Evolutionary conservation across 2,888 invertebrate species (phyloP).

Genomic region (Hemaris fuciformis): DNA sequence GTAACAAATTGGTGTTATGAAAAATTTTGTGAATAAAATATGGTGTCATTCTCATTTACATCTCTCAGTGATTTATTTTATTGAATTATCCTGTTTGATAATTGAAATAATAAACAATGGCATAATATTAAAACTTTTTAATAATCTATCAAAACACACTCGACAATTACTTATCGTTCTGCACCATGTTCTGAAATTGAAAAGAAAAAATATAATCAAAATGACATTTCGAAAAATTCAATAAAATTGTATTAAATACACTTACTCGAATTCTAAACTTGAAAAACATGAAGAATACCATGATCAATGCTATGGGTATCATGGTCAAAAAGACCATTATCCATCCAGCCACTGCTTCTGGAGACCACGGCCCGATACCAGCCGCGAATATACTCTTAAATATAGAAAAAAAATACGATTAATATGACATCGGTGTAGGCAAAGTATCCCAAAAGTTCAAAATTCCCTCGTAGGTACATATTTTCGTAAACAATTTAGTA

Average conservation of each 20-base stretch:
- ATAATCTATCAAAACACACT: neutral
- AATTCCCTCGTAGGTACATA: no score
- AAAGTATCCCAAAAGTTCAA: no score
- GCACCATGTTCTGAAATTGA: constrained; percentile 70
- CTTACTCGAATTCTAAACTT: constrained; percentile 68
- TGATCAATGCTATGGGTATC: constrained; percentile 45
- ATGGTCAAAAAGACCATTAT: constrained; percentile 39
- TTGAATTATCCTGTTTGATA: neutral
- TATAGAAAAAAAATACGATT: constrained; percentile 11
- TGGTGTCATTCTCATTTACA: constrained; percentile 67
- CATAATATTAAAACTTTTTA: neutral
- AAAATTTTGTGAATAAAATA: constrained; percentile 78
- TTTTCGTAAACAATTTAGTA: no score
- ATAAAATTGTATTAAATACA: constrained; percentile 3
- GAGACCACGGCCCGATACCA: constrained; percentile 36
- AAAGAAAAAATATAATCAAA: neutral
- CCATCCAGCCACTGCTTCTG: constrained; percentile 50
- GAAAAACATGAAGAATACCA: constrained; percentile 55
- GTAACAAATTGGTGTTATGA: constrained; percentile 80
- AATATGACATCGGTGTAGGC: neutral
- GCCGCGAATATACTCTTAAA: constrained; percentile 44
- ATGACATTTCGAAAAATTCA: neutral
- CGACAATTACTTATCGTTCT: constrained; percentile 48
- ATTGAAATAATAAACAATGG: neutral
- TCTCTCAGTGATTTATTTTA: constrained; percentile 1